Percentiles rank a stretch among this genome's conserved stretches.
These are phyloP conservation scores for Drosophila merina DNA, from an alignment of 2,888 invertebrate genomes.

Conservation along the genomic window DNA sequence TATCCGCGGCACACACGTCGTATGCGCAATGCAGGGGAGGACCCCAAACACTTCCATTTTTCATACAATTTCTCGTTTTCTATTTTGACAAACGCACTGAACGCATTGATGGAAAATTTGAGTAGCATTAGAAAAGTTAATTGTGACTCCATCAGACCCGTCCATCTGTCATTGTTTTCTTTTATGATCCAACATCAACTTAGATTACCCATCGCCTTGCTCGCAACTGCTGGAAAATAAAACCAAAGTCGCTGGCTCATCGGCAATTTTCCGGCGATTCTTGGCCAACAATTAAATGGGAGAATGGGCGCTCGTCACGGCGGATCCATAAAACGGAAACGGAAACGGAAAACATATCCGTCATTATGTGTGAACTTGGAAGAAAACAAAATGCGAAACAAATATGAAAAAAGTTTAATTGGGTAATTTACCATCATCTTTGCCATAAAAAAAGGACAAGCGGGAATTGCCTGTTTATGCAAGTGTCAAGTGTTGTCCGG, in stretches of 20 bases:
- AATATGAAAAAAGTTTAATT: conserved; percentile 73
- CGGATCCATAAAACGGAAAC: conserved; percentile 56
- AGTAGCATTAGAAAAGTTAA: background rate
- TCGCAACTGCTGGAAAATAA: conserved; percentile 15
- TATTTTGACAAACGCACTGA: background rate
- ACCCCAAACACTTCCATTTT: background rate
- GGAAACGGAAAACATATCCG: conserved; percentile 43
- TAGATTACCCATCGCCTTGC: conserved; percentile 6
- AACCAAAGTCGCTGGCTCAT: conserved; percentile 18
- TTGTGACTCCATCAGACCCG: background rate
- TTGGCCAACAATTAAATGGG: conserved; percentile 55
- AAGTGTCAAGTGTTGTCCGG: conserved; percentile 58
- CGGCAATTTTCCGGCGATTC: conserved; percentile 30
- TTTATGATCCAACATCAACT: conserved; percentile 20
- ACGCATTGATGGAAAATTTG: background rate
- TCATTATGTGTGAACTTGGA: conserved; percentile 50
- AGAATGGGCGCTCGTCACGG: conserved; percentile 34
- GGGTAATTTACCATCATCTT: conserved; percentile 72
- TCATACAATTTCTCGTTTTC: background rate
- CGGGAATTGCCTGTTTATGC: conserved; percentile 61
- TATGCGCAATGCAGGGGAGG: conserved; percentile 27
- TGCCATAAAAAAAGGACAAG: conserved; percentile 54
- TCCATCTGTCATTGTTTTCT: conserved; percentile 5
- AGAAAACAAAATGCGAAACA: conserved; percentile 60
- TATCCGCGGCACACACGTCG: conserved; percentile 7